Percentiles rank a stretch among this genome's conserved stretches.
phyloP scores from a whole-genome alignment of 2,888 invertebrate species.

The Parnassius orleans region DNA sequence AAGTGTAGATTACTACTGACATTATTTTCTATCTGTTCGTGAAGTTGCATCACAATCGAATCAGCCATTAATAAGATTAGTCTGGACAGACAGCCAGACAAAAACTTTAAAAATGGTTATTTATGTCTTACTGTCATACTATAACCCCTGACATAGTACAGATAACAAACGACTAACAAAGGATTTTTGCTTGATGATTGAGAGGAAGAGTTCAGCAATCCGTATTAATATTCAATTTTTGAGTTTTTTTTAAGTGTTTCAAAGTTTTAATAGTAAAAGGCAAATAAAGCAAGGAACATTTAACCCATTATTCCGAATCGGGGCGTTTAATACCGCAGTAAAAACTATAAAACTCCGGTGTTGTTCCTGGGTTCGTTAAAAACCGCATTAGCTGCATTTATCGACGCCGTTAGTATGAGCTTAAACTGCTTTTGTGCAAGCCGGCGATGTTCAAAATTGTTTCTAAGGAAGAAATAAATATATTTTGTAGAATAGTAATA shows the following conservation, averaged over 20 bases:
- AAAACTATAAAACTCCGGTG: conserved; percentile 43
- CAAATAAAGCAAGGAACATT: conserved; percentile 9
- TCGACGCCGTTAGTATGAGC: conserved; percentile 59
- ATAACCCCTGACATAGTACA: no score
- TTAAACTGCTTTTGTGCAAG: conserved; percentile 52
- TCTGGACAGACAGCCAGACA: no score
- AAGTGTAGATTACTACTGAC: no score
- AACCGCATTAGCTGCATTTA: conserved; percentile 64
- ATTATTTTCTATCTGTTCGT: no score
- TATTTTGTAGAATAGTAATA: no score
- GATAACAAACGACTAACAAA: no score
- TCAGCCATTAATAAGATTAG: no score
- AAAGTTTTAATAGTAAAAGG: conserved; percentile 2
- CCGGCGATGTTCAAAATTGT: conserved; percentile 42
- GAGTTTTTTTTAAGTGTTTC: not conserved
- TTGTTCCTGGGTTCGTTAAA: conserved; percentile 55
- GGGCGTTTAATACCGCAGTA: conserved; percentile 34
- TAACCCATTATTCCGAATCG: conserved; percentile 24
- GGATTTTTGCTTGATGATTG: not conserved
- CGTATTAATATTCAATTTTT: not conserved
- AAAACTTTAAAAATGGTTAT: no score
- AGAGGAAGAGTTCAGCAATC: not conserved
- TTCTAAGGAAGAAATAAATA: no score
- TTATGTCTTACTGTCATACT: no score
- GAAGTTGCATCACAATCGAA: no score